These are phyloP conservation scores for Arbacia lixula DNA, from an alignment of 53 echinoderm and acorn worm species.

Conservation along the genomic window DNA sequence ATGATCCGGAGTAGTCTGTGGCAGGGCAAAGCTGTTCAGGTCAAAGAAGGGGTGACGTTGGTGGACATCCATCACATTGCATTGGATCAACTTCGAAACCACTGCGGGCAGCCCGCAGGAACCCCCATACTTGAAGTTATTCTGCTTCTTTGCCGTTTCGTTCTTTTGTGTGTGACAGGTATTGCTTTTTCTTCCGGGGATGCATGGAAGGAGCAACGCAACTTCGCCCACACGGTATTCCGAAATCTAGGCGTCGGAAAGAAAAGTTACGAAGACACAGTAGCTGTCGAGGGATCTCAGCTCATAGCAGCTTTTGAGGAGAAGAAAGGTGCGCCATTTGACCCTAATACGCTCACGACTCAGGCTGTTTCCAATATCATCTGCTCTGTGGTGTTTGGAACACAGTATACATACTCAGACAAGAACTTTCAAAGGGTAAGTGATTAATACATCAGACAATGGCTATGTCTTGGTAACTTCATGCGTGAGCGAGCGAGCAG, in stretches of 20 bases:
- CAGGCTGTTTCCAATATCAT: slow-evolving; percentile 74
- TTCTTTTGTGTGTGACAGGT: slow-evolving; percentile 25
- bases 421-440: slow-evolving; percentile 37
- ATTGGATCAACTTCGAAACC: no score
- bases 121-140: no score
- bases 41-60: no score
- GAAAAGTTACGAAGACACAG: slow-evolving; percentile 66
- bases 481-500: no score
- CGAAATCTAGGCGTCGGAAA: slow-evolving; percentile 71
- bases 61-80: no score
- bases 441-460: no score
- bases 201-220: slow-evolving; percentile 64
- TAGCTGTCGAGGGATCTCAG: slow-evolving; percentile 42
- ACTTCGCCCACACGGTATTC: slow-evolving; percentile 63
- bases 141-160: no score
- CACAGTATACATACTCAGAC: slow-evolving; percentile 63
- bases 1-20: no score
- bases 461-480: no score
- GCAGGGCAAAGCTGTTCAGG: no score
- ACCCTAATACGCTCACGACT: slow-evolving; percentile 34
- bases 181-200: slow-evolving; percentile 25
- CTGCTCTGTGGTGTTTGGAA: slow-evolving; percentile 64
- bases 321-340: slow-evolving; percentile 56
- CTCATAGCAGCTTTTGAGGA: slow-evolving; percentile 24
- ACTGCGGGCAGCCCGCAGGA: no score